Evolutionary conservation across 1,140 invertebrate genomes (phyloP).

Genomic region (Cylas formicarius): DNA sequence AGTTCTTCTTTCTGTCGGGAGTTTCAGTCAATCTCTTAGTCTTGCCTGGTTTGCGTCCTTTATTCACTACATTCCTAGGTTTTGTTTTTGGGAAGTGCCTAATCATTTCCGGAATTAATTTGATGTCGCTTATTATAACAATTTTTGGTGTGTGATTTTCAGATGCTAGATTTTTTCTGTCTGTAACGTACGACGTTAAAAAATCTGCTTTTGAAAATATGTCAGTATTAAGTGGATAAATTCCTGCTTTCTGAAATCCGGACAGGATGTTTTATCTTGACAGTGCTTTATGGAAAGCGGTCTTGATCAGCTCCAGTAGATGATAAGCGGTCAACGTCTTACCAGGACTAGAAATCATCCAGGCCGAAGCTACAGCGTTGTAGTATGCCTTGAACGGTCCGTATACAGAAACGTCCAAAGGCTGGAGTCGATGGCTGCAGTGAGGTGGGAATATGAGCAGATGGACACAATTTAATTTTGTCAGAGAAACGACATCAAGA

Average conservation of each 20-base stretch:
- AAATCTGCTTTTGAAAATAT: background rate
- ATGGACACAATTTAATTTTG: conserved; percentile 19
- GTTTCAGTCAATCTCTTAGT: too few relatives aligned
- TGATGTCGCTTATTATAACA: too few relatives aligned
- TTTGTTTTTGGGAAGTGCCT: too few relatives aligned
- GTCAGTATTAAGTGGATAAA: background rate
- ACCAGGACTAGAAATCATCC: conserved; percentile 12
- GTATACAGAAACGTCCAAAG: conserved; percentile 40
- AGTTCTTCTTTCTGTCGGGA: too few relatives aligned
- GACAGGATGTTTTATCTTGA: background rate
- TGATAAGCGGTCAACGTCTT: background rate
- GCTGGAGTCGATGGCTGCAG: conserved; percentile 32
- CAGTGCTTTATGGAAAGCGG: background rate
- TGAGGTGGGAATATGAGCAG: conserved; percentile 22
- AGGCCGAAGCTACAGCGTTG: conserved; percentile 17
- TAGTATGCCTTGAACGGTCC: conserved; percentile 30
- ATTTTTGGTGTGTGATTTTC: too few relatives aligned
- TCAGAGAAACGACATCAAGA: conserved; percentile 18
- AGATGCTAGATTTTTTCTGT: too few relatives aligned
- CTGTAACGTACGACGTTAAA: too few relatives aligned
- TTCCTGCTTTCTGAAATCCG: background rate
- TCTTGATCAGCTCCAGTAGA: background rate
- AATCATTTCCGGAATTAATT: too few relatives aligned
- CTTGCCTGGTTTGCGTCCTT: too few relatives aligned
- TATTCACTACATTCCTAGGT: too few relatives aligned